phyloP scores from a whole-genome alignment of 2,797 vertebrate species.

The Macroramphosus scolopax region DNA sequence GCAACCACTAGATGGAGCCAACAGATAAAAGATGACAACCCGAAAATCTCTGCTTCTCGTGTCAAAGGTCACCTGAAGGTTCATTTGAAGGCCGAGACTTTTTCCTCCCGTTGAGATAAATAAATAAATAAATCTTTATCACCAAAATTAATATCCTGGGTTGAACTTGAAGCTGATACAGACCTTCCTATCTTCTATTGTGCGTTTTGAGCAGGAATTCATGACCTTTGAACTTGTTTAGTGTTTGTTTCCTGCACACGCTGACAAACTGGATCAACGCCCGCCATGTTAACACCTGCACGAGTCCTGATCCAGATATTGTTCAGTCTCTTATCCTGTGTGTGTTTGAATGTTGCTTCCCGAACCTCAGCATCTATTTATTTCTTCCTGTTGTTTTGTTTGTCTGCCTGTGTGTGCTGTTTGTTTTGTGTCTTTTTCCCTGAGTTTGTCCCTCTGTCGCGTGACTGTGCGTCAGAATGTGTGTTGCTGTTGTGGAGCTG shows the following conservation, averaged over 20 bases:
- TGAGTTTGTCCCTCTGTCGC: conserved; percentile 40
- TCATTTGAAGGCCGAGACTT: no score
- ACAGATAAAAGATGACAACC: conserved; percentile 24
- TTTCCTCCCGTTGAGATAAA: no score
- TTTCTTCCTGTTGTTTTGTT: conserved; percentile 44
- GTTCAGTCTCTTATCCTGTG: background rate
- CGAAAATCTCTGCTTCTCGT: background rate
- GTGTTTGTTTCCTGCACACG: no score
- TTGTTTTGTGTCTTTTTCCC: conserved; percentile 48
- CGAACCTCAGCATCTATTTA: conserved; percentile 14
- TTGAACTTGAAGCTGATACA: no score
- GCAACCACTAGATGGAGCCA: conserved; percentile 24
- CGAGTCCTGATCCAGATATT: no score
- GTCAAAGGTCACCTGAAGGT: background rate
- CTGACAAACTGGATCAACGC: no score
- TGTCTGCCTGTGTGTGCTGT: conserved; percentile 36
- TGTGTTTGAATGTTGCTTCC: background rate
- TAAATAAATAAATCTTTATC: no score
- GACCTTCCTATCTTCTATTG: no score
- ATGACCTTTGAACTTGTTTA: no score
- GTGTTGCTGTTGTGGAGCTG: conserved; percentile 9
- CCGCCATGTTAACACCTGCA: background rate
- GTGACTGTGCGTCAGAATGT: conserved; percentile 34
- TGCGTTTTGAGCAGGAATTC: no score
- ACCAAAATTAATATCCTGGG: no score